Evolutionary conservation across 2,113 vertebrate species (phyloP).

Genomic region (Anser brachyrhynchus): DNA sequence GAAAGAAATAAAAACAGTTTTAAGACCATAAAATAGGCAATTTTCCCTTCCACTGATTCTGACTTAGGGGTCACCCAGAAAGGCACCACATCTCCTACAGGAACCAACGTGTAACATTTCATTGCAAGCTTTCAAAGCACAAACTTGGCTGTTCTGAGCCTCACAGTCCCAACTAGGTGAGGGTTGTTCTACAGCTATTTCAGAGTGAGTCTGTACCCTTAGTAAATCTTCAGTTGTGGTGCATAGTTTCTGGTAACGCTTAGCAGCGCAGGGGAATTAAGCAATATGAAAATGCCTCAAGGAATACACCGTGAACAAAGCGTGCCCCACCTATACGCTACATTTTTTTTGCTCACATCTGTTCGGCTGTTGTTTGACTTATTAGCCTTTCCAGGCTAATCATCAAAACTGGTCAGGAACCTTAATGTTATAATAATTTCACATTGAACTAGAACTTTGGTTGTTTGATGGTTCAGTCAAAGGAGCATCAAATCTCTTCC

Average conservation of each 20-base stretch:
- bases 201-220: neutral
- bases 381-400: neutral
- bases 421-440: neutral
- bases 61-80: neutral
- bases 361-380: neutral
- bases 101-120: neutral
- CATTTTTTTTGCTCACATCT: neutral
- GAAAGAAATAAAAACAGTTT: neutral
- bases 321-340: neutral
- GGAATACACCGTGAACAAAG: neutral
- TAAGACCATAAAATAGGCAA: neutral
- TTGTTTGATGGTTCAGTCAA: neutral
- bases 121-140: neutral
- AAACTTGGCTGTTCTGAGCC: neutral
- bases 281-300: constrained; percentile 42
- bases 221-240: neutral
- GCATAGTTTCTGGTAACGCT: neutral
- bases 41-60: neutral
- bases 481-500: neutral
- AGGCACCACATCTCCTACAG: neutral
- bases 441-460: neutral
- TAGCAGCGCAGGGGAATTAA: neutral
- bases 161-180: neutral
- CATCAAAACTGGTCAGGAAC: neutral
- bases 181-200: neutral